These are phyloP conservation scores for Dicyrtomina minuta DNA, from an alignment of 2,888 invertebrate genomes.

Conservation along the genomic window DNA sequence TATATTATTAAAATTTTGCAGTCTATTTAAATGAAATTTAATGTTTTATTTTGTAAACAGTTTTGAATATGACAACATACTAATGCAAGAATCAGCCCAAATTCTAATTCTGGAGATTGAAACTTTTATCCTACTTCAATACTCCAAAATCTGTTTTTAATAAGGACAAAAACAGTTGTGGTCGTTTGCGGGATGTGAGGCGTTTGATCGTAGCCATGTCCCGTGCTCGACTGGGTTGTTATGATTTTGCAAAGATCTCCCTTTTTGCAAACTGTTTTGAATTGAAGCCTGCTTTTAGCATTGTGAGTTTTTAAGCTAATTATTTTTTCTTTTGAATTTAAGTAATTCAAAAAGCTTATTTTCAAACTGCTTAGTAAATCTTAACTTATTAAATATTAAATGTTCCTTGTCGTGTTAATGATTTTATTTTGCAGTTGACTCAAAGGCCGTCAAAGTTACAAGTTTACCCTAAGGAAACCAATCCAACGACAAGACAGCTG, in stretches of 20 bases:
- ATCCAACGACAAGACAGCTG: conserved; percentile 79
- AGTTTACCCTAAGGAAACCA: conserved; percentile 75
- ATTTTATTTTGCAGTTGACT: too few relatives aligned
- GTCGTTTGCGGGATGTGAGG: conserved; percentile 93
- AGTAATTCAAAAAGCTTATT: too few relatives aligned
- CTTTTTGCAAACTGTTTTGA: conserved; percentile 97
- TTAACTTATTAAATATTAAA: too few relatives aligned
- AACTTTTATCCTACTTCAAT: conserved; percentile 97
- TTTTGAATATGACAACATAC: conserved; percentile 96
- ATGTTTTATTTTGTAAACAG: too few relatives aligned
- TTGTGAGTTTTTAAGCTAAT: conserved; percentile 60
- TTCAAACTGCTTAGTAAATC: too few relatives aligned
- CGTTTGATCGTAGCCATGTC: conserved; percentile 98
- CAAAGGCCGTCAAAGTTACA: conserved; percentile 74
- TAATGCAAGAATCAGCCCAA: conserved; percentile 99
- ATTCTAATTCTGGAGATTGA: conserved; percentile 98
- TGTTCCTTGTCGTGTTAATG: too few relatives aligned
- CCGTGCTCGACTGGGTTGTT: conserved; percentile 91
- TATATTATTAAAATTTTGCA: too few relatives aligned
- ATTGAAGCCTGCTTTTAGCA: conserved; percentile 89
- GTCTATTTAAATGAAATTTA: too few relatives aligned
- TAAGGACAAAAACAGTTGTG: conserved; percentile 95
- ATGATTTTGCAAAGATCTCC: conserved; percentile 88
- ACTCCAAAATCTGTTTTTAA: conserved; percentile 93
- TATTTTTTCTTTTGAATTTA: neutral